Conservation (phyloP, 92 coral and sea anemone species). For the Virgularia gustaviana region DNA sequence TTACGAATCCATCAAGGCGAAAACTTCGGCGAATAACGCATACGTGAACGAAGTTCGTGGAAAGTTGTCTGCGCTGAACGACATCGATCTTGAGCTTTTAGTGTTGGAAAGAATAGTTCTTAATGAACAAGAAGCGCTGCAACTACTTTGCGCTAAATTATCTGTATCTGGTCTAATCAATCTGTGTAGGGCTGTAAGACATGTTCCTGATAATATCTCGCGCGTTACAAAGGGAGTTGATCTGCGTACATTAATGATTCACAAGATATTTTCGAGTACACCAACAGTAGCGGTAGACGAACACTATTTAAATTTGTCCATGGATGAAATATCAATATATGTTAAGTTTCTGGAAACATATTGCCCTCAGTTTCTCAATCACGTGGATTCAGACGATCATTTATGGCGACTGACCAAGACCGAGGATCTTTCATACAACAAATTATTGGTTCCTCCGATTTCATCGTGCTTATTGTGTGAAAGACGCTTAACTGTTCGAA, state of each 20-base stretch:
- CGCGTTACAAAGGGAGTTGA: neutral
- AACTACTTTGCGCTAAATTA: conserved; percentile 15
- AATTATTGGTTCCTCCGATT: conserved; percentile 46
- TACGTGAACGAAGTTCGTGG: conserved; percentile 1
- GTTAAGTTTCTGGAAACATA: conserved; percentile 12
- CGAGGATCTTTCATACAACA: conserved; percentile 22
- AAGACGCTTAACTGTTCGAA: conserved; percentile 31
- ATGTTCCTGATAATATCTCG: conserved; percentile 38
- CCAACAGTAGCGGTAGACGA: no score
- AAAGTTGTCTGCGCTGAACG: neutral
- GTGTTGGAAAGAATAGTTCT: neutral
- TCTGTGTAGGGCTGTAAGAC: conserved; percentile 29
- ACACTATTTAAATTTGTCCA: neutral
- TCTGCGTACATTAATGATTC: neutral
- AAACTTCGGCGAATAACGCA: neutral
- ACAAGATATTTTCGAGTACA: no score
- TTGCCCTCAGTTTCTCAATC: neutral
- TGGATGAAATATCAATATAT: neutral
- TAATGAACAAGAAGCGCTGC: conserved; percentile 44
- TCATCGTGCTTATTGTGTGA: conserved; percentile 33
- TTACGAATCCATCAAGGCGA: conserved; percentile 12
- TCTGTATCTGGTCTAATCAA: conserved; percentile 20
- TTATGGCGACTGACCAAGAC: neutral
- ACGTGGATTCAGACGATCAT: neutral
- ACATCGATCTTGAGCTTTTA: neutral